Conservation (phyloP, 1,140 invertebrate genomes). For the Acyrthosiphon pisum region DNA sequence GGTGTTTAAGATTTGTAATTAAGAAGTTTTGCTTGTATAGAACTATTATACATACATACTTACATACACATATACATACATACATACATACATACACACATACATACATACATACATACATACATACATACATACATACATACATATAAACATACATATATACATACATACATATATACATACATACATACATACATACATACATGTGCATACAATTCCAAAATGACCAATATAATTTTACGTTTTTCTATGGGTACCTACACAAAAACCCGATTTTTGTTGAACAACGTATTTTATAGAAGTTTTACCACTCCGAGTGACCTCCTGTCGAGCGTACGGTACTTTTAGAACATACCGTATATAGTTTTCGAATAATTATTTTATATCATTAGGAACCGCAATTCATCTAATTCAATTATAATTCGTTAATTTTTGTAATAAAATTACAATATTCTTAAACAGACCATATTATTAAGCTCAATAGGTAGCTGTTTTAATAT, state of each 20-base stretch:
- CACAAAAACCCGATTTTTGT: slow-evolving; percentile 43
- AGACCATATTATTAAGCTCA: slow-evolving; percentile 5
- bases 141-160: background rate
- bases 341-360: slow-evolving; percentile 45
- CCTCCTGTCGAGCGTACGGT: slow-evolving; percentile 49
- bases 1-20: background rate
- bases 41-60: background rate
- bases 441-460: background rate
- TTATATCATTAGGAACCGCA: background rate
- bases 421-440: background rate
- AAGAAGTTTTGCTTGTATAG: background rate
- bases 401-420: background rate
- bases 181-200: background rate
- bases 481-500: background rate
- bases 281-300: slow-evolving; percentile 21
- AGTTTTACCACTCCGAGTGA: slow-evolving; percentile 52
- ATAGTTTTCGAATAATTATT: slow-evolving; percentile 34
- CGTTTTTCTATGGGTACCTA: background rate
- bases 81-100: background rate
- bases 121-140: background rate
- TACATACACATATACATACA: background rate
- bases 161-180: background rate
- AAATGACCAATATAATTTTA: background rate
- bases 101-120: background rate
- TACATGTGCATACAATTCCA: background rate